phyloP scores from a whole-genome alignment of 2,797 vertebrate genomes.

The Anisognathus igniventris region DNA sequence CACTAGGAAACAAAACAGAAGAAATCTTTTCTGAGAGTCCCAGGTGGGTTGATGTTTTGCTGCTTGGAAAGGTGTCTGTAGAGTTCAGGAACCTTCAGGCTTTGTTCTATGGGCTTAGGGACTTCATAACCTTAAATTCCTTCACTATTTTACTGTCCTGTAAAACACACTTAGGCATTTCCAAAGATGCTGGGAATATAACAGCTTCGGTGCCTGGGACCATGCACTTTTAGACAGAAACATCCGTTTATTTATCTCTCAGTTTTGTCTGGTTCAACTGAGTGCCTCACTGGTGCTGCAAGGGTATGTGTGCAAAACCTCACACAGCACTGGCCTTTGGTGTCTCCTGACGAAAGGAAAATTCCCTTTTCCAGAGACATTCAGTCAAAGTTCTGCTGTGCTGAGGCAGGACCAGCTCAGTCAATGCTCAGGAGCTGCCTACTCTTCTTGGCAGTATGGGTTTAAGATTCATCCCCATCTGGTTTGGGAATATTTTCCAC shows the following conservation, averaged over 20 bases:
- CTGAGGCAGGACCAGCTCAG: background rate
- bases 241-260: background rate
- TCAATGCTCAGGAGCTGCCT: background rate
- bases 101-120: background rate
- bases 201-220: background rate
- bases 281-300: background rate
- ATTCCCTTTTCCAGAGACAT: background rate
- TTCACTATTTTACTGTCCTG: background rate
- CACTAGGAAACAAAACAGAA: background rate
- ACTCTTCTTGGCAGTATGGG: background rate
- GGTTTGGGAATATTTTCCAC: background rate
- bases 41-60: background rate
- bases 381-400: background rate
- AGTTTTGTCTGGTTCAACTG: background rate
- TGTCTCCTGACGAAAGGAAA: background rate
- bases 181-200: background rate
- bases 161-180: background rate
- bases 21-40: background rate
- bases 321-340: background rate
- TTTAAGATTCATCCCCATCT: accelerated
- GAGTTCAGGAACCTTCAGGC: background rate
- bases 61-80: background rate
- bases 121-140: background rate
- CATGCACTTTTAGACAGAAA: background rate
- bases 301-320: background rate